Percentiles rank a stretch among this genome's conserved stretches.
phyloP scores from a whole-genome alignment of 2,797 vertebrate genomes.

The Microctenopoma stevenorrisi region DNA sequence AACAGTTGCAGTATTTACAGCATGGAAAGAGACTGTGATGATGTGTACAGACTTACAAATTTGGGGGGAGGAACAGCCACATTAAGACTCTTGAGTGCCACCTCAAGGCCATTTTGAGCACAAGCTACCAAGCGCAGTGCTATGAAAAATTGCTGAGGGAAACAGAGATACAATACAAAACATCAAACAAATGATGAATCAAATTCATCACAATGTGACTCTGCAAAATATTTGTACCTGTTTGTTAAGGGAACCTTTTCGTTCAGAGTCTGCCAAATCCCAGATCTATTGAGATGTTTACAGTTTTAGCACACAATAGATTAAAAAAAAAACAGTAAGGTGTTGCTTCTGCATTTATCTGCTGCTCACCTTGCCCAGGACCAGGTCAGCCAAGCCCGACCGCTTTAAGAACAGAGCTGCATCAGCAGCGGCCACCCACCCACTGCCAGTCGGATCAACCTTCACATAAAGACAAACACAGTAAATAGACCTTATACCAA shows the following conservation, averaged over 20 bases:
- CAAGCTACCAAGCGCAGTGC: constrained; percentile 95
- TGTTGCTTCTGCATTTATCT: not conserved
- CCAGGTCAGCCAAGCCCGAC: constrained; percentile 93
- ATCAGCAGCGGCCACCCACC: constrained; percentile 92
- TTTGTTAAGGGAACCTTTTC: constrained; percentile 95
- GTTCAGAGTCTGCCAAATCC: constrained; percentile 96
- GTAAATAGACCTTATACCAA: not conserved
- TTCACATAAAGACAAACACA: constrained; percentile 34
- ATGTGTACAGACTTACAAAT: constrained; percentile 90
- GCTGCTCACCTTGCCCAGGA: constrained; percentile 92
- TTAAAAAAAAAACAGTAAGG: not conserved
- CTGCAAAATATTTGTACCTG: constrained; percentile 84
- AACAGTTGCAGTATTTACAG: too few relatives aligned
- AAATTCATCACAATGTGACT: not conserved
- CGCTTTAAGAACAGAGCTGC: constrained; percentile 96
- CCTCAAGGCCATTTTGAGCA: constrained; percentile 98
- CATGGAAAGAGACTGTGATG: not conserved
- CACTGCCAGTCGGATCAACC: constrained; percentile 92
- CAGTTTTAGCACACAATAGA: not conserved
- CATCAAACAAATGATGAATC: not conserved
- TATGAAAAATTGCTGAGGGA: constrained; percentile 94
- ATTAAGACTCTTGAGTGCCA: constrained; percentile 91
- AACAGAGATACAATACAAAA: constrained; percentile 18
- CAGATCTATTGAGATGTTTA: constrained; percentile 88
- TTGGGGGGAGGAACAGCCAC: constrained; percentile 92